Evolutionary conservation across 2,113 vertebrate genomes (phyloP).

Genomic region (Scolopax mira): DNA sequence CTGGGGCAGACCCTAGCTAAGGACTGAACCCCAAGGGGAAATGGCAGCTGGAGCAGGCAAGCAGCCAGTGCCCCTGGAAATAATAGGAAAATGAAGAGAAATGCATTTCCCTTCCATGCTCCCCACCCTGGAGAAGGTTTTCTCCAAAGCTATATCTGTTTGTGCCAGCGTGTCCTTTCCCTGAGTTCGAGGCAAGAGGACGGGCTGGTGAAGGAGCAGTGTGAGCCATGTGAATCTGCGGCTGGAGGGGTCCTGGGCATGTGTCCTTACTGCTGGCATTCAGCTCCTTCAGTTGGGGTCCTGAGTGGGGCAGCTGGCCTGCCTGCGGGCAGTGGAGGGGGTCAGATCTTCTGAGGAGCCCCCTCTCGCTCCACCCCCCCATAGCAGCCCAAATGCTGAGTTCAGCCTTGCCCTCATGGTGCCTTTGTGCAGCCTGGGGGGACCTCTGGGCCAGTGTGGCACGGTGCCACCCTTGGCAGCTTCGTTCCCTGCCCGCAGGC

Average conservation of each 20-base stretch:
- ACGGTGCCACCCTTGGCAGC: rapidly evolving
- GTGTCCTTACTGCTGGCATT: background rate
- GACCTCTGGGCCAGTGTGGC: rapidly evolving
- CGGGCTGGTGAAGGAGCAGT: background rate
- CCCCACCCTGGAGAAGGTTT: rapidly evolving
- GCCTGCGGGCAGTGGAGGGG: background rate
- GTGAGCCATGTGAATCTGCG: background rate
- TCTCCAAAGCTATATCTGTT: background rate
- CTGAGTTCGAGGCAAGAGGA: no score
- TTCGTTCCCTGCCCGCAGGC: constrained; percentile 68
- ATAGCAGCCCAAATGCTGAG: background rate
- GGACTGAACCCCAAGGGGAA: background rate
- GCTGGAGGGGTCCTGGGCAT: background rate
- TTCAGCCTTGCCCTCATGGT: background rate
- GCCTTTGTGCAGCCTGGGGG: background rate
- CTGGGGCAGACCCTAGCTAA: background rate
- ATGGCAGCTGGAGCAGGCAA: background rate
- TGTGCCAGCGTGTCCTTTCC: background rate
- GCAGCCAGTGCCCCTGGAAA: background rate
- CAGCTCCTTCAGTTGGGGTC: background rate
- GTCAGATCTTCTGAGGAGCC: background rate
- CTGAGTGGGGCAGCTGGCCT: background rate
- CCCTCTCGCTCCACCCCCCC: background rate
- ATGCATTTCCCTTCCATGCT: rapidly evolving
- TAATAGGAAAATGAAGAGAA: background rate